Evolutionary conservation across 2,113 vertebrate genomes (phyloP), one percentile per base, ranked within the genome.

Genomic region (Columba livia): DNA sequence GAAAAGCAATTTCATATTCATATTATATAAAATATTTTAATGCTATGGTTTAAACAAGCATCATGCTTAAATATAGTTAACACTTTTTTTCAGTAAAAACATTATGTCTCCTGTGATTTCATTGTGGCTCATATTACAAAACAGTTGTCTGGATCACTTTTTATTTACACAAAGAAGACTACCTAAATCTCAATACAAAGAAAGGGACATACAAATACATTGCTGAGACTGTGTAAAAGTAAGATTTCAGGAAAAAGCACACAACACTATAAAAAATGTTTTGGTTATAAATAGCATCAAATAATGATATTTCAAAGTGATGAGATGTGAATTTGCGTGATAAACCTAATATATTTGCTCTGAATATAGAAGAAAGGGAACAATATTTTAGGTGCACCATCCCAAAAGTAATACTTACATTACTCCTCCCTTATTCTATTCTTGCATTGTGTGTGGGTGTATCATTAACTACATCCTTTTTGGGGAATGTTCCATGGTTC

Each of bases 401-500:
- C 93, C 38, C 88, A 94, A 94, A 96, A 92, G 60, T 64, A 64
- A 93, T 96, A 97, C 94, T 97, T 95, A 97, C 94, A 42, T 91
- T 90, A 83, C 88, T 97, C 51, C 91, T 94, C 89, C 93, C 94
- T 94, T 74, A 96, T 94, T 85, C 90, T 96, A 96, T 94, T 93
- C 92, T 90, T 93, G 94, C 69, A 94, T 4, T 96, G 91, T 90
- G 42, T 93, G 74, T 90, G 91, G 85, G 82, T 94, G 72, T 93
- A 88, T 90, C 94, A 86, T 96, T 93, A 96, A 92, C 94, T 96
- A 97, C 85, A 94, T 97, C 96, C 93, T 92, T 95, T 96, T 79
- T 5, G 94, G 77, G 83, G 61, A 88, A 75, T 7, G 77, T 79
- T 96, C 88, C 93, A 90, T 34, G 88, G 88, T 78, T 94, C 65